Base-by-base conservation (phyloP, 2,797 vertebrate genomes). In the Otolemur crassicaudatus region DNA sequence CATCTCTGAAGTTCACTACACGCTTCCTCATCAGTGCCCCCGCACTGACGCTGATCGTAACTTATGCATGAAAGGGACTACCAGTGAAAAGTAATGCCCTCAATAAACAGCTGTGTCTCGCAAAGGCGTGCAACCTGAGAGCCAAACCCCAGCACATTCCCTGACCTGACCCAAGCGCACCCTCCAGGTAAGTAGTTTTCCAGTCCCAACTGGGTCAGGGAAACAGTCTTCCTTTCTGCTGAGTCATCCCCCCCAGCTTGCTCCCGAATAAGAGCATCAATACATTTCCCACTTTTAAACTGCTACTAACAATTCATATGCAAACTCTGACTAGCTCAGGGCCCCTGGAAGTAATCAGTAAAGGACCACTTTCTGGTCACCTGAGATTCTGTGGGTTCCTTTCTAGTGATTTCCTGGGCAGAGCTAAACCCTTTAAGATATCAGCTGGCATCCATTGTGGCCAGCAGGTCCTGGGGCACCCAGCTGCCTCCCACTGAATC, bases 131-230 rank as follows among this genome's bases (percentile, higher is more conserved):
- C 73, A 77, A 77, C 46, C 43, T 53, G 37, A n/a, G 87, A 89
- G 56, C 22, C 96, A 73, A 61, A 65, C 29, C 60, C 43, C 16
- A 80, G 61, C 70, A 72, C 31, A 61, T 56, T 46, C 85, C 9
- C 2, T 25, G 46, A 31, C 53, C 46, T 37, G 31, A 63, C 58
- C 40, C 16, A 37, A 25, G 82, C 87, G 7, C 25, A 53, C 89
- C 85, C 81, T 92, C 72, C 75, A 2, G 19, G 7, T 69, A 83
- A 97, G 94, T 94, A 56, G 25, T 81, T 93, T 84, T 95, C 67
- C 65, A 89, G 88, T 20, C 95, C 85, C 96, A 97, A 93, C 27
- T 94, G 82, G 96, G 97, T 97, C 94, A 96, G 79, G 53, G 58
- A 91, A 90, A 90, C 46, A 56, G n/a, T 82, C 76, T 81, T 72